Evolutionary conservation across 1,140 invertebrate species (phyloP), one percentile per base, ranked within the genome.

Genomic region (Acyrthosiphon pisum): DNA sequence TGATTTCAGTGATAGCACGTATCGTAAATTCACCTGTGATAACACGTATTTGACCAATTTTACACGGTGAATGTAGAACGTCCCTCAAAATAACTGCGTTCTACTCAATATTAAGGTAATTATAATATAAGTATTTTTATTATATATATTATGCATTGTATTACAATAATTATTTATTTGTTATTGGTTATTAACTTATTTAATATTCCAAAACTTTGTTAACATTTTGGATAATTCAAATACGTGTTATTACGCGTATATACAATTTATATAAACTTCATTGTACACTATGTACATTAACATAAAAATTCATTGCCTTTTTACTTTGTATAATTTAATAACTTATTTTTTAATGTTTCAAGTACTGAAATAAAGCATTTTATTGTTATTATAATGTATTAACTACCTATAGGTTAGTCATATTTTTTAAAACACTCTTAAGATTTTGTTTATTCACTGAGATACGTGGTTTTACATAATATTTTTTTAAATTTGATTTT

Each of bases 211-310:
- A 83, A 41, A 83, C 20, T 37, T 4, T 0, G 22, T 37, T 37
- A 22, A 83, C 22, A 83, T 37, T 81, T 83, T 83, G 76, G 6
- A 83, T 83, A 20, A 83, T 83, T 83, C 7, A 20, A 22, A 83
- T 83, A 83, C 35, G 76, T 83, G 76, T 83, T 41, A 83, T 83
- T 41, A 37, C 76, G n/a, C 60, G 60, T 68, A 68, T 68, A 68
- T 30, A 68, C 6, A n/a, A 76, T 76, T 76, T 76, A 76, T n/a
- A 9, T 30, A 76, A 76, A 76, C 68, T 30, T 76, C 30, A 76
- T n/a, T 35, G 14, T 44, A 44, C 44, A 44, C 44, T 44, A 44
- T 44, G 44, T 44, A 44, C 44, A 44, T 44, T 44, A 44, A 44
- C 2, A 44, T 4, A 44, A 44, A 44, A 44, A 44, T 44, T 44